A percentile compares a stretch with the other conserved stretches of the same genome.
Evolutionary conservation across 2,888 invertebrate genomes (phyloP).

Genomic region (Parnassius smintheus): DNA sequence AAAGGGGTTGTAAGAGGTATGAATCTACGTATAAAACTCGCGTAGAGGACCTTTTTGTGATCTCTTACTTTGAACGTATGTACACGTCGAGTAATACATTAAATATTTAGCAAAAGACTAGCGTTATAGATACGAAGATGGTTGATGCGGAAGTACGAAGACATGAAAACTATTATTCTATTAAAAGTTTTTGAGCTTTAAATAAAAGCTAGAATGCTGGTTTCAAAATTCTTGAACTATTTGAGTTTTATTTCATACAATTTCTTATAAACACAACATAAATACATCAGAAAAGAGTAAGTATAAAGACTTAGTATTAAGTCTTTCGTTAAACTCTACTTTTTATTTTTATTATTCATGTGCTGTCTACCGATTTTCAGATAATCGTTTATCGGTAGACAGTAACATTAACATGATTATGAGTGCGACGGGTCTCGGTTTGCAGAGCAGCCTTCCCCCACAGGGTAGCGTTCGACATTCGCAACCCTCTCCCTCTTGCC

Average conservation of each 20-base stretch:
- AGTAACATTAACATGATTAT: conserved; percentile 56
- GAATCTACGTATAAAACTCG: background rate
- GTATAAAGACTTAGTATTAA: no score
- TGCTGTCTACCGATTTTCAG: background rate
- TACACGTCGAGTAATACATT: background rate
- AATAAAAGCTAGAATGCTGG: no score
- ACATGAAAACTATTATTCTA: no score
- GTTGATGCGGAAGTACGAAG: background rate
- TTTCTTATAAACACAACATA: no score
- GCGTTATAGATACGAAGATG: background rate
- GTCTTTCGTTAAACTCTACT: no score
- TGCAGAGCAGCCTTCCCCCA: conserved; percentile 27
- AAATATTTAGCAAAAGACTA: background rate
- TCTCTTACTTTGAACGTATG: background rate
- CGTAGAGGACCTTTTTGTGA: conserved; percentile 2
- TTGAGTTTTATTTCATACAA: no score
- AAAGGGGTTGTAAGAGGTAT: conserved; percentile 11
- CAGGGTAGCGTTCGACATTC: background rate
- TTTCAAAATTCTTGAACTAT: no score
- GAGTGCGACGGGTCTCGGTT: conserved; percentile 38
- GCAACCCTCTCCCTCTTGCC: conserved; percentile 9
- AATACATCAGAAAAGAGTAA: no score
- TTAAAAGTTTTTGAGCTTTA: no score
- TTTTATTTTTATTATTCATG: no score
- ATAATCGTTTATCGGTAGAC: conserved; percentile 33